Evolutionary conservation across 2,113 vertebrate species (phyloP), one percentile per base, ranked within the genome.

Genomic region (Cololabis saira): DNA sequence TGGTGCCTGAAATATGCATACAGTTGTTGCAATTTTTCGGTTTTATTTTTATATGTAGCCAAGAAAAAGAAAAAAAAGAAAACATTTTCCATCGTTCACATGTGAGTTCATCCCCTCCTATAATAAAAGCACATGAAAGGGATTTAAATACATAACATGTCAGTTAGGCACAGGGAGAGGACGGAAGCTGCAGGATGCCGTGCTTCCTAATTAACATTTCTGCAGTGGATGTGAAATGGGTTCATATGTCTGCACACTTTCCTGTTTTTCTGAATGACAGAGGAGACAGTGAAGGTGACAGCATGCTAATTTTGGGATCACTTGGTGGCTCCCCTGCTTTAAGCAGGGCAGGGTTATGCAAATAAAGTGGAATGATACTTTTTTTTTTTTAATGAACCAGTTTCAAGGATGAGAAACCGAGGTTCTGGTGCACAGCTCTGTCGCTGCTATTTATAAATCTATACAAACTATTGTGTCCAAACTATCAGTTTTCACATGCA

Each of bases 201-300:
- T 49, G 83, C 81, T 82, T 90, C 62, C 85, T 90, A 89, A 93
- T 91, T 92, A 92, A 91, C 87, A 90, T 90, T 92, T 84, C 80
- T 85, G 80, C 86, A 76, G 84, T 77, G 75, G 87, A 90, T 90
- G 88, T 78, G 82, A 77, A 86, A 84, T 75, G 85, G 79, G 90
- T 90, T 91, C 83, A 88, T 69, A 55, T 74, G 88, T 87, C 84
- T 84, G 80, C 84, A 68, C 82, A 81, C 70, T 73, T 65, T 81
- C 82, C 83, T 74, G 83, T 85, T 88, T 90, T 86, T 80, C 85
- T 86, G 86, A 87, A 90, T 90, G 92, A 91, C 91, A 89, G 90
- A 82, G 81, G 61, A 82, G 87, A 86, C 82, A 82, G 82, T 80
- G 87, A 93, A 93, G 92, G 92, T 93, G 91, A 92, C 90, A 89